Base-by-base conservation (phyloP, 2,888 invertebrate genomes). In the Caenorhabditis uteleia region DNA sequence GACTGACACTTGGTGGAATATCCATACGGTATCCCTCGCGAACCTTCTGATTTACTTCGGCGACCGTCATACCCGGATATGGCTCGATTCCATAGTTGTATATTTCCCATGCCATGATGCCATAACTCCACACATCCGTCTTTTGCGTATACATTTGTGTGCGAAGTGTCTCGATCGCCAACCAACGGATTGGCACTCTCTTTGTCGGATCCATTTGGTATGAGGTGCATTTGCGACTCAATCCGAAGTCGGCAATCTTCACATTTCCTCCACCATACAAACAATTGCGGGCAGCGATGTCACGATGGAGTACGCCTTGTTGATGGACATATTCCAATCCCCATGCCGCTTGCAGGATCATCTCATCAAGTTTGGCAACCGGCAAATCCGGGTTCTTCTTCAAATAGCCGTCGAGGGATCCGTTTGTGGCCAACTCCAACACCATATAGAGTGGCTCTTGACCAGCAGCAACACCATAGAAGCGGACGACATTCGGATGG, bases 321-420 rank as follows among this genome's bases (percentile, higher is more conserved):
- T 36, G 34, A 53, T 76, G 76, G 21, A 76, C 38, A 31, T 75
- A 77, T 43, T 77, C 75, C 12, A 77, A 44, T 2, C 77, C 78
- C 49, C 53, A 70, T 4, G 75, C 74, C 6, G 68, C 73, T 25
- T 75, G 74, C 1, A 64, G 38, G 14, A 73, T 62, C 69, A 78
- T 73, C 39, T 77, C 75, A 39, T 44, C 44, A 16, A 47, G 55
- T 40, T 67, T 64, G 18, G 59, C 61, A 18, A 50, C 23, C 16
- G 64, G 18, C 8, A 67, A 8, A 6, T 65, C 45, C n/a, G 33
- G 44, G 49, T 66, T 67, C 48, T 77, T 75, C 39, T 54, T 57
- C 20, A 77, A 56, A 45, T 65, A 76, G n/a, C 58, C 49, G 33
- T 74, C 74, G 4, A 77, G 54, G 2, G 71, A 70, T 27, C 77